A percentile compares a stretch with the other conserved stretches of the same genome.
These are phyloP conservation scores for Acanthurus leucopareius DNA, from an alignment of 2,797 vertebrate genomes.

Conservation along the genomic window DNA sequence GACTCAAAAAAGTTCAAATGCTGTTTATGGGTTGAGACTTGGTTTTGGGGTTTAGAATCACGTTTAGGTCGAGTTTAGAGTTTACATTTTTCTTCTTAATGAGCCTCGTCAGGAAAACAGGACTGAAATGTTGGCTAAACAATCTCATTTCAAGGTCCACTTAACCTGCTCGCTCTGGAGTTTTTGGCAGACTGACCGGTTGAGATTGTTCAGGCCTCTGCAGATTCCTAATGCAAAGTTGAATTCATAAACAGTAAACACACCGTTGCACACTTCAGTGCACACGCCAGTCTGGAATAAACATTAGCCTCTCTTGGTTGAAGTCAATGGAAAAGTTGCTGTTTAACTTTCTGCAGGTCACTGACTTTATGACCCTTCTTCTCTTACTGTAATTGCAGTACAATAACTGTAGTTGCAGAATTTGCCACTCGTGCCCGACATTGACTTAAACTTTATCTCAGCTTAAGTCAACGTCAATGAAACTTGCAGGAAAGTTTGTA, in stretches of 20 bases:
- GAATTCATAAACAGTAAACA: neutral
- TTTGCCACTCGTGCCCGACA: too few relatives aligned
- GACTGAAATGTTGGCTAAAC: neutral
- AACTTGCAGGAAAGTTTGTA: neutral
- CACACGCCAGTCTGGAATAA: neutral
- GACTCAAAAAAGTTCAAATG: too few relatives aligned
- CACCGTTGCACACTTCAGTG: neutral
- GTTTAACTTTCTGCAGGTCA: too few relatives aligned
- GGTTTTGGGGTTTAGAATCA: too few relatives aligned
- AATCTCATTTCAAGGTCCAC: constrained; percentile 9
- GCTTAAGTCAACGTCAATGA: neutral
- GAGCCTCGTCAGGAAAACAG: neutral
- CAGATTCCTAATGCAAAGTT: neutral
- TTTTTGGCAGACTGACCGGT: neutral
- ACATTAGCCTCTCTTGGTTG: too few relatives aligned
- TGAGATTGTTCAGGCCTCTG: neutral
- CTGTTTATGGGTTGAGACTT: too few relatives aligned
- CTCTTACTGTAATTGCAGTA: too few relatives aligned
- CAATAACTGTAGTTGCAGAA: too few relatives aligned
- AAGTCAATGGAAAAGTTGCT: too few relatives aligned
- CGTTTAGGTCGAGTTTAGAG: too few relatives aligned
- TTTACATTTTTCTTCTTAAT: neutral
- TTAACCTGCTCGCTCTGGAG: neutral
- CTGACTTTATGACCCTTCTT: too few relatives aligned
- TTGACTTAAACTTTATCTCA: neutral